Evolutionary conservation across 2,113 vertebrate genomes (phyloP), one percentile per base, ranked within the genome.

Genomic region (Empidonax traillii): DNA sequence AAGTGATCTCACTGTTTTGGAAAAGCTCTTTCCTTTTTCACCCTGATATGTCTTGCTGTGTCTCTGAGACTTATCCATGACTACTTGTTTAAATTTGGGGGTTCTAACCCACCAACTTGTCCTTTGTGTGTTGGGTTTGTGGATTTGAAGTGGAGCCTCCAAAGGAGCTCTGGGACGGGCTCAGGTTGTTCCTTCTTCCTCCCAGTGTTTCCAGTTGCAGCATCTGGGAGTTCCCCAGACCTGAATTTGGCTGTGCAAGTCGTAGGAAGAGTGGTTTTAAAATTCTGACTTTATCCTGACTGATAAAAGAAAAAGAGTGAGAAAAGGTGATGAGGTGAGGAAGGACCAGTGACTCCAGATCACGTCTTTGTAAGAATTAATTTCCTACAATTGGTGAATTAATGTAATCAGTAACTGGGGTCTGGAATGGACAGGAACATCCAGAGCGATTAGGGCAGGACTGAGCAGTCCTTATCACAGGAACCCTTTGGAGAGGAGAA

Each of bases 331-430:
- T 8, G 27, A 12, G 58, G 46, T 51, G 61, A 87, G 46, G 73
- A 91, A 59, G n/a, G 37, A 35, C 62, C 46, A 90, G 46, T 47
- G 81, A 56, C 58, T 79, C 58, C 67, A 85, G 85, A 69, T 80
- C 62, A 27, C 0, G 0, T 67, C 59, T 81, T n/a, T 28, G 33
- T 73, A 65, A 43, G 67, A 90, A 94, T 73, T 75, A 49, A 94
- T 93, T 88, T 79, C 66, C 78, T 95, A 53, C 63, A 87, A 22
- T 78, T 89, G 77, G 87, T 74, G 75, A 66, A 85, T 90, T 90
- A 67, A 65, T 80, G 76, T 83, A 39, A 80, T 95, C 47, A 27
- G 72, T 71, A 78, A 35, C 33, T 41, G 65, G 41, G 17, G 19
- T 51, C 79, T 90, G 41, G 58, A 75, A 62, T 12, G 35, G 82